These are phyloP conservation scores for Leptinotarsa juncta DNA, from an alignment of 2,888 invertebrate genomes.

Conservation along the genomic window DNA sequence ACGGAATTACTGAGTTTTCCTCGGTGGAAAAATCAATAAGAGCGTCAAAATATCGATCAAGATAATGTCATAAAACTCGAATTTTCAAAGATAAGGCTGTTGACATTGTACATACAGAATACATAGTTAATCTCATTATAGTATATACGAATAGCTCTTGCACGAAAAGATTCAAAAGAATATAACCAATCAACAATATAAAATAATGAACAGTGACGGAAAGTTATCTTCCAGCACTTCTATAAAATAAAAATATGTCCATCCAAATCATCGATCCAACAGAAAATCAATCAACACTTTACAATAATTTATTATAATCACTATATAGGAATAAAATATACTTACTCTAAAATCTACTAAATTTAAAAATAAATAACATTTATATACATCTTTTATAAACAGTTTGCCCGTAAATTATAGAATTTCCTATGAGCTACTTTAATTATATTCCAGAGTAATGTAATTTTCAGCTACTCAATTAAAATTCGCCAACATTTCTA, in stretches of 20 bases:
- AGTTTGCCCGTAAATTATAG: constrained; percentile 49
- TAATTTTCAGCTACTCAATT: constrained; percentile 12
- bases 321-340: constrained; percentile 42
- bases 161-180: not conserved
- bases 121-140: constrained; percentile 10
- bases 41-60: not conserved
- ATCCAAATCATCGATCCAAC: constrained; percentile 31
- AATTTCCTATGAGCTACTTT: constrained; percentile 29
- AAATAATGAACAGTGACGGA: not conserved
- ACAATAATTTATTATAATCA: constrained; percentile 36
- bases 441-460: constrained; percentile 22
- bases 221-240: not conserved
- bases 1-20: constrained; percentile 14
- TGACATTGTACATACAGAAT: constrained; percentile 19
- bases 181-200: not conserved
- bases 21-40: not conserved
- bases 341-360: constrained; percentile 44
- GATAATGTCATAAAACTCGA: constrained; percentile 22
- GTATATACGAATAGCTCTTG: constrained; percentile 5
- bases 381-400: constrained; percentile 54
- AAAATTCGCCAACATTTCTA: constrained; percentile 4
- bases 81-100: constrained; percentile 19
- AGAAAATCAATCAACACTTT: constrained; percentile 39
- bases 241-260: constrained; percentile 12
- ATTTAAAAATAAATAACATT: constrained; percentile 54